Evolutionary conservation across 2,888 invertebrate species (phyloP), one percentile per base, ranked within the genome.

Genomic region (Drosophila rubida): DNA sequence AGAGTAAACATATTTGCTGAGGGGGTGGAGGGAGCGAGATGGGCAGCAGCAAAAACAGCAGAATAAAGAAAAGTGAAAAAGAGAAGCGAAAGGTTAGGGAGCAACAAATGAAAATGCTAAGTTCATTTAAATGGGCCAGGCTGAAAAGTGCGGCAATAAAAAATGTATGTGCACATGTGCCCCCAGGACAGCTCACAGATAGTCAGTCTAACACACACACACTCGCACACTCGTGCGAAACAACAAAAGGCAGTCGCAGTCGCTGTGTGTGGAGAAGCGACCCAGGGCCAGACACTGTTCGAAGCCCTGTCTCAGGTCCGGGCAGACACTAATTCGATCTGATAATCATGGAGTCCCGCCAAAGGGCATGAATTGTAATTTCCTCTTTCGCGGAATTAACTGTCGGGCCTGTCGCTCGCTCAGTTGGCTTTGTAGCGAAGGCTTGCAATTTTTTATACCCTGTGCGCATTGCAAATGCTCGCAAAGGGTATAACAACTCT

Each of bases 301-400:
- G 30, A 37, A 57, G 53, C 55, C 54, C 50, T 48, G 58, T 66
- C 63, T 32, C 69, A 69, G 78, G 82, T 69, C 68, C 85, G 62
- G 80, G 80, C 88, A 87, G 87, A 90, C 90, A 89, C 90, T 91
- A 91, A 91, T 91, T 91, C 90, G 89, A 91, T 91, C 89, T 86
- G 91, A 91, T 91, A 90, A 91, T 90, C 88, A 90, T 90, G 87
- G 82, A 82, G 74, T 79, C 83, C 85, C 84, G 90, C 91, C 90
- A 89, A 89, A 89, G 91, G 91, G 90, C 89, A 91, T 87, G 90
- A 90, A 91, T 90, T 91, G 91, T 91, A 91, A 91, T 91, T 91
- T 91, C 91, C 91, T 90, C 76, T 90, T 90, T 90, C 90, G 90
- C 89, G 89, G 89, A 91, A 91, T 90, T 90, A 91, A 90, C 90